Evolutionary conservation across 2,113 vertebrate genomes (phyloP), one percentile per base, ranked within the genome.

Genomic region (Petrocephalus microphthalmus): DNA sequence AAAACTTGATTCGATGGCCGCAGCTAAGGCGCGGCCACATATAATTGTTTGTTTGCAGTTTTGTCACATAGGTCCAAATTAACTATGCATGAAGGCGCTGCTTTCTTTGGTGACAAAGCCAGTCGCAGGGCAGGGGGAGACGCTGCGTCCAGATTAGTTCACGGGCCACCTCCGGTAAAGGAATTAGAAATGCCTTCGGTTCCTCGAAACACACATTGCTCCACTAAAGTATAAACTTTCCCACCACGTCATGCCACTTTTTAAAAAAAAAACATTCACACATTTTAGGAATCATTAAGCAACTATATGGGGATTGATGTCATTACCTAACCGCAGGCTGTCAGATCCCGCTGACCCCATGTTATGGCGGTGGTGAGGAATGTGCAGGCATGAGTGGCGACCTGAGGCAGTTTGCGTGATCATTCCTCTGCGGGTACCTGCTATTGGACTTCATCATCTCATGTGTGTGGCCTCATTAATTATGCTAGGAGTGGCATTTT

Each of bases 11-110:
- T 91, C 90, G 85, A 60, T 85, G 82, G 91, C 90, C 52, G 71
- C 91, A 92, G 92, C 92, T 89, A 93, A 90, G 93, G 92, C 91
- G 92, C 37, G 56, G 91, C 92, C 93, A 89, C 89, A 88, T 89
- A 88, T 89, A 88, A 90, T 93, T 91, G 92, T 93, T 93, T 92
- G 94, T 94, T 93, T 92, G 89, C 90, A 90, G 92, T 93, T 92
- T 82, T 90, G 91, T 91, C 90, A 89, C 90, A 92, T 88, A 91
- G 87, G 64, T 87, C 89, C 86, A 64, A 92, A 57, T 60, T 86
- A 60, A 87, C 85, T 42, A 89, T 45, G 90, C 89, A 89, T 8
- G 49, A 51, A 86, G 51, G 51, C 89, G 90, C 67, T 89, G 56
- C 78, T 57, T 84, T 53, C n/a, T 49, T 83, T 47, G 2, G 8